Evolutionary conservation across 2,888 invertebrate genomes (phyloP), one percentile per base, ranked within the genome.

Genomic region (Cryptosula pallasiana): DNA sequence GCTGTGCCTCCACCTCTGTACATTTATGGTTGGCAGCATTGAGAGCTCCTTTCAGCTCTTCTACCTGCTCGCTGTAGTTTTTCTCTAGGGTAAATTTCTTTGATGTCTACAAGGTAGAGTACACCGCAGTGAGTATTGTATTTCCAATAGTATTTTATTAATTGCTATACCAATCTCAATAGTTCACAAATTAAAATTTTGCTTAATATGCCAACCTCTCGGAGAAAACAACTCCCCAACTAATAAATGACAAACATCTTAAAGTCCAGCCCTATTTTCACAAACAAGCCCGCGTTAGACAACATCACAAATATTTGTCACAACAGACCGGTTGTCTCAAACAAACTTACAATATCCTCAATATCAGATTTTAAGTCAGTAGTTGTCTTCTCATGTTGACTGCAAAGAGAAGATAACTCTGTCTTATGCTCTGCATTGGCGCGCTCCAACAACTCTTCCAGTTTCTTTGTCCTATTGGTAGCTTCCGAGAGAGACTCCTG

Each of bases 401-500:
- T 34, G 34, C 32, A 16, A 29, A 63, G 63, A 63, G 63, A 63
- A 63, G 63, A 63, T 63, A 77, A 77, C 74, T 81, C 79, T 74
- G 76, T 78, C 73, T 79, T 79, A 71, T 75, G 76, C 73, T 78
- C 79, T 74, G 75, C 75, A 73, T 76, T 75, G 71, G 77, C 73
- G 34, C 75, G 76, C 73, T 79, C 79, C 71, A 79, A 72, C 55
- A 76, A 72, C 72, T 81, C 80, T 70, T 77, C 78, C 73, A 81
- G 78, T 77, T 77, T 80, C 78, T 78, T 79, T 78, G 79, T 79
- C 78, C 78, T 80, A 80, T 82, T 82, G 76, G 81, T 79, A 81
- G 79, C 81, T 78, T 75, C 80, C 77, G 80, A 82, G 81, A 82
- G 81, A 80, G 78, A 81, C 75, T 78, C 80, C 80, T 81, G 82